Base-by-base conservation (phyloP, 2,888 invertebrate genomes). In the Watsonalla binaria region DNA sequence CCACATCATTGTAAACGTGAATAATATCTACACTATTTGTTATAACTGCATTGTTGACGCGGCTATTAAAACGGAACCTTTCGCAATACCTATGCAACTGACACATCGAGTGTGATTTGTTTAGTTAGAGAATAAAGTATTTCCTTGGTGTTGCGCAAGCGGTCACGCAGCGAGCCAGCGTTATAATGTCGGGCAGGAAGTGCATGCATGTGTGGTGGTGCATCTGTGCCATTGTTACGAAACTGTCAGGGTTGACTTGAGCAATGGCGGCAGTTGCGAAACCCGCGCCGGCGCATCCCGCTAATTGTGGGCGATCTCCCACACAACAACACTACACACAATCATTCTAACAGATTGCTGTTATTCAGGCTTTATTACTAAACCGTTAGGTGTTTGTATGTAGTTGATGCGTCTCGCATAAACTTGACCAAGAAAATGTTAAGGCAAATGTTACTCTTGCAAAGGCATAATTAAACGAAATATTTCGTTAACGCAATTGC, bases 221-320 rank as follows among this genome's bases (percentile, higher is more conserved):
- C 89, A 88, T 89, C 87, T 89, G 84, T 75, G 70, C 84, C 84
- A 87, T 88, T 88, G 87, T 87, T 87, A 81, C 89, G 83, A 88
- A 88, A 90, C 82, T 83, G 86, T 88, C 90, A 89, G 90, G 89
- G 90, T 88, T 87, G 85, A 81, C 86, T 89, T 87, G 83, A 85
- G 87, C 85, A 89, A 89, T 72, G 71, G 75, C 76, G 70, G 70
- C 74, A 59, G 70, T 89, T 88, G 88, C 86, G 84, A 87, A 85
- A 88, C 78, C 0, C 55, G 66, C 74, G 73, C 72, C 70, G 70
- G 73, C 79, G 80, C 86, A 84, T 88, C 87, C 87, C 86, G 86
- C 82, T 86, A 80, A 86, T 85, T 86, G 81, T 86, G 78, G 76
- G 75, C 83, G 81, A 81, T 85, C 84, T 83, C 84, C 79, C 81